Percentiles rank a stretch among this genome's conserved stretches.
Conservation (phyloP, 2,113 vertebrate genomes). For the Dicentrarchus labrax region DNA sequence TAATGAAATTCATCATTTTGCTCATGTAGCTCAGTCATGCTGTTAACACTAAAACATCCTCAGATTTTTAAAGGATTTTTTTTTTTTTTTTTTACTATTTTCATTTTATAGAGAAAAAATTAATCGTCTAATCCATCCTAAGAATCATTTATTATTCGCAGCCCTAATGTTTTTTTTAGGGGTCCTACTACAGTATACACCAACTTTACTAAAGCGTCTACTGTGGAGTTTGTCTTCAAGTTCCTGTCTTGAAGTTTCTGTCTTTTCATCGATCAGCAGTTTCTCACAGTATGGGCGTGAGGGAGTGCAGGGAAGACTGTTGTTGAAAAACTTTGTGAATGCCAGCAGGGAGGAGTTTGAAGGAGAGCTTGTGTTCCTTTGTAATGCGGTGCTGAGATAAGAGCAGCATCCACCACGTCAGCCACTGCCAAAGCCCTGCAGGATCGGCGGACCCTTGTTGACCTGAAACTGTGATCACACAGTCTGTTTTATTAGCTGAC, state of each 20-base stretch:
- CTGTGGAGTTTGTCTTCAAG: constrained; percentile 30
- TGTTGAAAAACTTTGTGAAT: constrained; percentile 59
- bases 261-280: constrained; percentile 49
- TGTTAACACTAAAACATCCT: constrained; percentile 5
- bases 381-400: constrained; percentile 70
- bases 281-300: constrained; percentile 60
- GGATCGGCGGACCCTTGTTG: constrained; percentile 57
- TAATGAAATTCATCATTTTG: neutral
- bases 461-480: constrained; percentile 73
- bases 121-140: neutral
- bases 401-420: constrained; percentile 53
- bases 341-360: constrained; percentile 61
- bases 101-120: neutral
- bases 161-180: neutral
- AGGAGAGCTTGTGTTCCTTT: constrained; percentile 64
- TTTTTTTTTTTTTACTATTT: neutral
- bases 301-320: constrained; percentile 53
- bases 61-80: no score
- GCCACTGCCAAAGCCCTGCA: constrained; percentile 51
- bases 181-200: neutral
- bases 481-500: constrained; percentile 68
- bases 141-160: neutral
- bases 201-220: constrained; percentile 15
- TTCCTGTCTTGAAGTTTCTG: constrained; percentile 36
- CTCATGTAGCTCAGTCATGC: neutral